Conservation (phyloP, 2,797 vertebrate genomes). For the Sarcoramphus papa region DNA sequence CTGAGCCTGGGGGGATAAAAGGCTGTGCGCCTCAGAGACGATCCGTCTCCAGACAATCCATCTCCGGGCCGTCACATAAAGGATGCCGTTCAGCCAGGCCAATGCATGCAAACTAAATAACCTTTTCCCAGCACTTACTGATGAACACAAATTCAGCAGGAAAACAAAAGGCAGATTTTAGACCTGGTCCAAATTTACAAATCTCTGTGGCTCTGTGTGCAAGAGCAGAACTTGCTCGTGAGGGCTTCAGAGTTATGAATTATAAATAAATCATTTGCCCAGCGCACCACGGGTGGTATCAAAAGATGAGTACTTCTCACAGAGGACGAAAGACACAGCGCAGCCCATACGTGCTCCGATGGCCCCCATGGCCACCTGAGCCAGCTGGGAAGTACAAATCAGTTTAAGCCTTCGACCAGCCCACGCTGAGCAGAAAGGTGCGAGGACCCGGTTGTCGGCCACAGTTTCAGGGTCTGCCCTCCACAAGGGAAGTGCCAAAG, state of each 20-base stretch:
- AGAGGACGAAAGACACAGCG: rapidly evolving
- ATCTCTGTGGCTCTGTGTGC: background rate
- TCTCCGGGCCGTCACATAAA: background rate
- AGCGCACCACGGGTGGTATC: rapidly evolving
- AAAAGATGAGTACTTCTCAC: background rate
- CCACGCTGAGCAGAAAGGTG: background rate
- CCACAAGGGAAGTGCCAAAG: background rate
- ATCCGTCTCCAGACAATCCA: constrained; percentile 62
- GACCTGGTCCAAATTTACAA: background rate
- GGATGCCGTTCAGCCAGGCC: constrained; percentile 48
- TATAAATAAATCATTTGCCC: background rate
- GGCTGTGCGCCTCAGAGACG: constrained; percentile 1
- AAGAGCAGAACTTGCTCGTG: background rate
- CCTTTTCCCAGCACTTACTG: background rate
- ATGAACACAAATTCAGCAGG: background rate
- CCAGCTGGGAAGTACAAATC: background rate
- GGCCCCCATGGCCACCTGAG: too few species aligned
- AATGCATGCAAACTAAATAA: constrained; percentile 3
- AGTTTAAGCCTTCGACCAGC: background rate
- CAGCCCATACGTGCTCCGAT: rapidly evolving
- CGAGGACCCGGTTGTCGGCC: rapidly evolving
- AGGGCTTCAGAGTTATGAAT: background rate
- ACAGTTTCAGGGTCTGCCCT: background rate
- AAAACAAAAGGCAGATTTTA: background rate
- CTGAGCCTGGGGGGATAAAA: constrained; percentile 61